Evolutionary conservation across 2,888 invertebrate species (phyloP).

Genomic region (Polydrusus pterygomalis): DNA sequence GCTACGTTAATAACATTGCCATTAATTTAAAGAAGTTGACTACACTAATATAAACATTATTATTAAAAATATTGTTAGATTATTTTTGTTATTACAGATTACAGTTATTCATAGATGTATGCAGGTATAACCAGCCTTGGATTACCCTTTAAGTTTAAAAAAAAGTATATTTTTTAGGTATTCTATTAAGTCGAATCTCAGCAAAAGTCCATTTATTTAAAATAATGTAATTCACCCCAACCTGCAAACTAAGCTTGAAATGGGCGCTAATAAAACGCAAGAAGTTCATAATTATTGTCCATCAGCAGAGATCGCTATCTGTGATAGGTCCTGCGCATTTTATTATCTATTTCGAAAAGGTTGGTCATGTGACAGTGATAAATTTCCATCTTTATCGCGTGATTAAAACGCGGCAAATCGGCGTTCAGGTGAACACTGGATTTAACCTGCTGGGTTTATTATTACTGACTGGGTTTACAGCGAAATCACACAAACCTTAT

Average conservation of each 20-base stretch:
- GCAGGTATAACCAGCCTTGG: no score
- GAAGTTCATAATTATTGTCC: conserved; percentile 48
- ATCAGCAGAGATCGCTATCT: conserved; percentile 39
- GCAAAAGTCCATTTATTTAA: conserved; percentile 26
- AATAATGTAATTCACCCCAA: conserved; percentile 46
- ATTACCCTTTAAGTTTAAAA: no score
- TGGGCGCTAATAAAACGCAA: conserved; percentile 42
- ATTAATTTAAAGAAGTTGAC: no score
- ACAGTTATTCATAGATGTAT: no score
- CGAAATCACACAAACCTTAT: not conserved
- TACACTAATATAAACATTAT: no score
- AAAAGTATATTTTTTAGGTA: conserved; percentile 8
- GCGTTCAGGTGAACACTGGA: conserved; percentile 64
- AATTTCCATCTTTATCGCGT: conserved; percentile 64
- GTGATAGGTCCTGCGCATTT: conserved; percentile 55
- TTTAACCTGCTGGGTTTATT: conserved; percentile 45
- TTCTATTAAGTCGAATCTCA: not conserved
- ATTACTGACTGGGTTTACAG: conserved; percentile 29
- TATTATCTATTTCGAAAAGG: conserved; percentile 59
- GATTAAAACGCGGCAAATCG: conserved; percentile 59
- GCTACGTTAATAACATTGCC: no score
- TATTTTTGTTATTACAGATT: no score
- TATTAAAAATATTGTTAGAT: no score
- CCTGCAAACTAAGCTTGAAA: conserved; percentile 43
- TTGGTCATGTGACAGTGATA: conserved; percentile 64